Evolutionary conservation across 2,888 invertebrate genomes (phyloP).

Genomic region (Trachelus troglodyta): DNA sequence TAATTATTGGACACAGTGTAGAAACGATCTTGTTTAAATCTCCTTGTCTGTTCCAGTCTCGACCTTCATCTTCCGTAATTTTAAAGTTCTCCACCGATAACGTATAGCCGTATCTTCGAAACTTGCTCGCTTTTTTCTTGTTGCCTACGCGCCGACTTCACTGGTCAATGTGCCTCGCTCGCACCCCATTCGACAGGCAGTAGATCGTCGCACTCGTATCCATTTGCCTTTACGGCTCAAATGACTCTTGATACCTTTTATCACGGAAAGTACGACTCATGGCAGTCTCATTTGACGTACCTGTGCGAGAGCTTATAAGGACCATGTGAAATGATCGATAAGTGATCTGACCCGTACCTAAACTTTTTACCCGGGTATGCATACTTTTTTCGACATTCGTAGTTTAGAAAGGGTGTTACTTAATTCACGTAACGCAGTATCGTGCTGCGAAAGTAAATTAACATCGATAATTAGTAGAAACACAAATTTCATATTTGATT

Average conservation of each 20-base stretch:
- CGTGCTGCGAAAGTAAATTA: too few species aligned
- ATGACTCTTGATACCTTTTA: background rate
- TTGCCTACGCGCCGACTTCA: background rate
- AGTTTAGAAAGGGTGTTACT: too few species aligned
- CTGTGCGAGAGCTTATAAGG: too few species aligned
- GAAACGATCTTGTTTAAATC: background rate
- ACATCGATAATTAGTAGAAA: too few species aligned
- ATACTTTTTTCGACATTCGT: too few species aligned
- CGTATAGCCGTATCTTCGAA: background rate
- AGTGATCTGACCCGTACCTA: too few species aligned
- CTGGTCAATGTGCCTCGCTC: conserved; percentile 13
- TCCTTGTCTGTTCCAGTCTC: background rate
- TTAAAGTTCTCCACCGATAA: background rate
- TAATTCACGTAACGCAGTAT: too few species aligned
- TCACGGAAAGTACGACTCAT: too few species aligned
- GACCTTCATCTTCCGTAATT: background rate
- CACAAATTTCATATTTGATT: too few species aligned
- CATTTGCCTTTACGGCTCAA: conserved; percentile 22
- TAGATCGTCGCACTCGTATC: conserved; percentile 17
- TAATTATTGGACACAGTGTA: background rate
- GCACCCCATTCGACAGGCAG: conserved; percentile 14
- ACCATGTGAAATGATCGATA: too few species aligned
- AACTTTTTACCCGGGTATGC: too few species aligned
- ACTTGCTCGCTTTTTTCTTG: background rate
- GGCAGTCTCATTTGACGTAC: too few species aligned